These are phyloP conservation scores for Dicycla oo DNA, from an alignment of 2,888 invertebrate genomes.

Conservation along the genomic window DNA sequence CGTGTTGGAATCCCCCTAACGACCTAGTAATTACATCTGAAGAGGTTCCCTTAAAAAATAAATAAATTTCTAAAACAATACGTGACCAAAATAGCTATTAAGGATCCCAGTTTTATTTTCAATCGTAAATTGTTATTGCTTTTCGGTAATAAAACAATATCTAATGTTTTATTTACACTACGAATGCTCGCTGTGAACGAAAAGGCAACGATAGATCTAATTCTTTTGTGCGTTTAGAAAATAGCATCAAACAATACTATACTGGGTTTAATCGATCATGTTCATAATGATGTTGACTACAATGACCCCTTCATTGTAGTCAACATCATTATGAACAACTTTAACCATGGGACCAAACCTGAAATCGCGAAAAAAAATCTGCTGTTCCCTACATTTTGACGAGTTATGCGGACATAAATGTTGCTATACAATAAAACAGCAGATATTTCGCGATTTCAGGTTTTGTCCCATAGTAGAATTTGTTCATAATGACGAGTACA, in stretches of 20 bases:
- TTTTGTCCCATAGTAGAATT: too few relatives aligned
- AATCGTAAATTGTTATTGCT: constrained; percentile 64
- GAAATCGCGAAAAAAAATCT: too few relatives aligned
- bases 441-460: too few relatives aligned
- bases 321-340: too few relatives aligned
- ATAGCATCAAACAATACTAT: not conserved
- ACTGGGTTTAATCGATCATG: too few relatives aligned
- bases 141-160: constrained; percentile 50
- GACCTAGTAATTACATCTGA: constrained; percentile 73
- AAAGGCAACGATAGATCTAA: not conserved
- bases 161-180: constrained; percentile 24
- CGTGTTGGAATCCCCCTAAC: constrained; percentile 71
- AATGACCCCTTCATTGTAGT: too few relatives aligned
- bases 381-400: too few relatives aligned
- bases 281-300: too few relatives aligned
- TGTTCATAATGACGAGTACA: too few relatives aligned
- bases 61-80: constrained; percentile 72
- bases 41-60: constrained; percentile 69
- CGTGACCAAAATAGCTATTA: constrained; percentile 69
- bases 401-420: too few relatives aligned
- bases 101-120: constrained; percentile 54
- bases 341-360: too few relatives aligned
- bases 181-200: not conserved
- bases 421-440: too few relatives aligned
- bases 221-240: not conserved